Base-by-base conservation (phyloP, 2,797 vertebrate species). In the Hapalemur alaotrensis region DNA sequence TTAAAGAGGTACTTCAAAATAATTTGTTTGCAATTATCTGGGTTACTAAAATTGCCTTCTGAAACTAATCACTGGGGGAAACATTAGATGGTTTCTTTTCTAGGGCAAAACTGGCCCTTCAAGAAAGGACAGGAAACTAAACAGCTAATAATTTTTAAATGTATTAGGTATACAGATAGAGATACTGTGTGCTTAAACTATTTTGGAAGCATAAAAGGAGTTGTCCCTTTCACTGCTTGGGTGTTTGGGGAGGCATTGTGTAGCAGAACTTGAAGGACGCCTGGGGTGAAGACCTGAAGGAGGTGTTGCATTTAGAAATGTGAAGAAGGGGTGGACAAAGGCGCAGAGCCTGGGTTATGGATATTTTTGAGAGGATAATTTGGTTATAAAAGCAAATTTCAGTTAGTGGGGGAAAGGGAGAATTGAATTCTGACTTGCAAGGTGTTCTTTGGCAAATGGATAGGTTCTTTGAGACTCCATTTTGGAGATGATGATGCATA, bases 1-100 rank as follows among this genome's bases (percentile, higher is more conserved):
- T 93, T 94, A 91, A 96, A 97, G 94, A 93, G 59, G 65, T 81
- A 67, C 92, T 96, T 97, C 38, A 84, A 35, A 93, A 96, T 93
- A 90, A 97, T 97, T 97, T 79, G 80, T 92, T 89, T 93, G 93
- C 79, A 87, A 54, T 94, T 83, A 96, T 81, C 83, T 88, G 35
- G 22, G 59, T 86, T 97, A 13, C 95, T 92, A 83, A 97, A 97
- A 87, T 96, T 97, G 84, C 70, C 61, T 96, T 67, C 93, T 52
- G 79, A 93, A 96, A 95, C 83, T 46, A 73, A 91, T 86, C 59
- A 81, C 70, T 23, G 43, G 0, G 75, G 80, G 80, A 81, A 96
- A n/a, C 69, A 63, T 59, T 86, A 79, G 48, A 23, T 7, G 1
- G 61, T n/a, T 97, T 70, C 38, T 95, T 95, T 76, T 65, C 75